These are phyloP conservation scores for Lepas anatifera DNA, from an alignment of 2,888 invertebrate species.

Conservation along the genomic window DNA sequence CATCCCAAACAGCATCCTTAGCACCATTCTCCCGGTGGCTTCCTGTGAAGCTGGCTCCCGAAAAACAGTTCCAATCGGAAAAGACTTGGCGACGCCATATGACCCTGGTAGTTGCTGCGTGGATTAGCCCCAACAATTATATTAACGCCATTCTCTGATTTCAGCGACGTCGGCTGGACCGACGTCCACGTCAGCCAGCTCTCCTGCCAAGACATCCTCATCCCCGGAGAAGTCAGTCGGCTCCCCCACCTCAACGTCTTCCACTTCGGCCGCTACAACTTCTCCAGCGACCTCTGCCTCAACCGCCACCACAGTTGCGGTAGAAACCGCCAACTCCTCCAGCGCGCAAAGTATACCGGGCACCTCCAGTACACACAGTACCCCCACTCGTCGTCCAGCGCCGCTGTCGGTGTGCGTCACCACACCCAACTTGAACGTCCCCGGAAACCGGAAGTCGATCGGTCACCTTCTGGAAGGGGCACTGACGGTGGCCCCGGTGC, in stretches of 20 bases:
- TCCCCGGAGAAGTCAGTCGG: not conserved
- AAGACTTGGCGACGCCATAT: no score
- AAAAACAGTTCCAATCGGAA: no score
- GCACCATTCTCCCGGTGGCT: no score
- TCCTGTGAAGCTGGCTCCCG: no score
- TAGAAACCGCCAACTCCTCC: no score
- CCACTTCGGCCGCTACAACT: not conserved
- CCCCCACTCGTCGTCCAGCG: not conserved
- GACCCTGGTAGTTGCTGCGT: no score
- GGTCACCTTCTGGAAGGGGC: not conserved
- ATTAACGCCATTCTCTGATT: no score
- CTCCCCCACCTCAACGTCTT: not conserved
- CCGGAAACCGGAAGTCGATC: constrained; percentile 19
- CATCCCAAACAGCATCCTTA: no score
- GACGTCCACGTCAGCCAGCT: not conserved
- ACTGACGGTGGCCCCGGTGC: constrained; percentile 17
- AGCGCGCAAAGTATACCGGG: no score
- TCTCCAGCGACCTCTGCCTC: not conserved
- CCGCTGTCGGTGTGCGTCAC: not conserved
- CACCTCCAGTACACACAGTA: no score
- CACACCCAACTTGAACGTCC: constrained; percentile 20
- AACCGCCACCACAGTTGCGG: not conserved
- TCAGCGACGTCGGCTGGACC: not conserved
- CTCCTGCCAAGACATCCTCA: not conserved
- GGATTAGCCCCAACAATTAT: no score